These are phyloP conservation scores for Sebastes aleutianus DNA, from an alignment of 2,797 vertebrate genomes.

Conservation along the genomic window DNA sequence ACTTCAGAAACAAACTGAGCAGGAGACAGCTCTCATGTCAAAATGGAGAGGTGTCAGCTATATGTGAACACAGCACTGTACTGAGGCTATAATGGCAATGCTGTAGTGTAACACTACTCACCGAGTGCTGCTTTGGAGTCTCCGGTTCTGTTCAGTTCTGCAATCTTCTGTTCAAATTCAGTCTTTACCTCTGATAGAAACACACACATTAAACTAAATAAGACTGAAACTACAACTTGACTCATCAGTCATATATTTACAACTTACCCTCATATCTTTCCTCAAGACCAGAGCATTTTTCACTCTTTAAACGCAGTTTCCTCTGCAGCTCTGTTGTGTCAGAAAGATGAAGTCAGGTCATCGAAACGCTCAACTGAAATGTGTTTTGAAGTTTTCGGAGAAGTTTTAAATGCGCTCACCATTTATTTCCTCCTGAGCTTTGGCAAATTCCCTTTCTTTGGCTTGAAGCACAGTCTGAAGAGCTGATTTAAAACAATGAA, in stretches of 20 bases:
- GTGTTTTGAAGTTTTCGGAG: too few species aligned
- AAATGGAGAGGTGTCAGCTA: background rate
- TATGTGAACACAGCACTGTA: too few species aligned
- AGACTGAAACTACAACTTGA: background rate
- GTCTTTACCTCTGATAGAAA: slow-evolving; percentile 36
- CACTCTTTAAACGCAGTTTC: background rate
- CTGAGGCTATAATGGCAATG: background rate
- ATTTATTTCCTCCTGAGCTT: too few species aligned
- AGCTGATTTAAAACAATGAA: too few species aligned
- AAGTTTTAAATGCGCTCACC: too few species aligned
- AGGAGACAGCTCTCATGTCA: background rate
- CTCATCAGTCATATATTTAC: background rate
- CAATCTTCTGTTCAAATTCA: slow-evolving; percentile 44
- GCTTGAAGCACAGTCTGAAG: too few species aligned
- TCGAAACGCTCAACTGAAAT: too few species aligned
- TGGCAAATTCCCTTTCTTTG: too few species aligned
- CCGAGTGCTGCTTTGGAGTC: slow-evolving; percentile 18
- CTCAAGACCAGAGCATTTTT: slow-evolving; percentile 9
- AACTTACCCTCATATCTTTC: slow-evolving; percentile 28
- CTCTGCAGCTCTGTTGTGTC: slow-evolving; percentile 38
- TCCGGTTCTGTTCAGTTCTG: slow-evolving; percentile 21
- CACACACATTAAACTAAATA: background rate
- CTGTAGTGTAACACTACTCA: slow-evolving; percentile 15
- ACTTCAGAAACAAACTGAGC: background rate
- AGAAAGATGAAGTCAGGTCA: too few species aligned